These are phyloP conservation scores for Caloenas nicobarica DNA, from an alignment of 2,113 vertebrate species.

Conservation along the genomic window DNA sequence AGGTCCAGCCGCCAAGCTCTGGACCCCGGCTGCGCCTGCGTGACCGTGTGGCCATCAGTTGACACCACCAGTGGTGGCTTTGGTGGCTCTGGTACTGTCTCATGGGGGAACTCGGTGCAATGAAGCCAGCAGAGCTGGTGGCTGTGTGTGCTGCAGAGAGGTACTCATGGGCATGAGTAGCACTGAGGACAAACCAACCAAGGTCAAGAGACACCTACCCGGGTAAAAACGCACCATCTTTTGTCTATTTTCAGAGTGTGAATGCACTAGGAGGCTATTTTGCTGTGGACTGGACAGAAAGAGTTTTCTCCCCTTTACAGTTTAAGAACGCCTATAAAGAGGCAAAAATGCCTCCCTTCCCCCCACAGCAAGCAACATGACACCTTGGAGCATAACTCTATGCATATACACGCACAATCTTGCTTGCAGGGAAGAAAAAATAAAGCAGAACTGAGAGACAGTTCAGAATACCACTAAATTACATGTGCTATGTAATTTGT, in stretches of 20 bases:
- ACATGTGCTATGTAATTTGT: rapidly evolving
- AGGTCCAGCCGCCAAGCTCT: not conserved
- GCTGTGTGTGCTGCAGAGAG: not conserved
- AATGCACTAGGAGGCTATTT: not conserved
- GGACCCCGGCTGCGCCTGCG: not conserved
- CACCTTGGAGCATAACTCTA: not conserved
- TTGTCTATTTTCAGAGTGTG: not conserved
- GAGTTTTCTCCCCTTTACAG: not conserved
- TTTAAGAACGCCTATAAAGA: not conserved
- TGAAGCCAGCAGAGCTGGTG: not conserved
- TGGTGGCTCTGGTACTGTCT: not conserved
- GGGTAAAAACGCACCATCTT: rapidly evolving
- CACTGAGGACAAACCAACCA: not conserved
- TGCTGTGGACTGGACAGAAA: not conserved
- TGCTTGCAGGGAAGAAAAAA: not conserved
- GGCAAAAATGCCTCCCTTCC: not conserved
- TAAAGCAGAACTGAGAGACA: not conserved
- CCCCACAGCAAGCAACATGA: not conserved
- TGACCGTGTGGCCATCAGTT: not conserved
- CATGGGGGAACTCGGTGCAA: not conserved
- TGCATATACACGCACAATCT: not conserved
- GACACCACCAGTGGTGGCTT: not conserved
- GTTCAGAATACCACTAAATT: not conserved
- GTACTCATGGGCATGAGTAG: not conserved
- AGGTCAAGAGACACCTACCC: not conserved